Conservation (phyloP, 2,888 invertebrate species). For the Monochamus alternatus region DNA sequence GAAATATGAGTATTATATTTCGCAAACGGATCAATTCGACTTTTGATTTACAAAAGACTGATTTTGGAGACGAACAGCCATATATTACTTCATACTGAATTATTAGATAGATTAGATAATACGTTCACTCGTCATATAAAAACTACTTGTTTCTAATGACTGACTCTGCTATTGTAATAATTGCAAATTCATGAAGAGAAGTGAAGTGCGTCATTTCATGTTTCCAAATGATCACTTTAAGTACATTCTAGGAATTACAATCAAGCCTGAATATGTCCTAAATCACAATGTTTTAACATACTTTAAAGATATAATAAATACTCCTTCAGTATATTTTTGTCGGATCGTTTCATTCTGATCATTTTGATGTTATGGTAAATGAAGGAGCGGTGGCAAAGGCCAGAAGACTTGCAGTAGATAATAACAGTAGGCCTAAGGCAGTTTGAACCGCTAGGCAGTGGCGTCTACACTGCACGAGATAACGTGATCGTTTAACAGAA, state of each 20-base stretch:
- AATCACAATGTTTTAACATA: constrained; percentile 38
- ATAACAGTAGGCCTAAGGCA: constrained; percentile 43
- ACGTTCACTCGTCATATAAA: too few relatives aligned
- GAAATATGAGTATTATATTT: too few relatives aligned
- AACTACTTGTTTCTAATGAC: too few relatives aligned
- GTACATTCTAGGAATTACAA: neutral
- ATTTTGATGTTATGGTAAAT: constrained; percentile 50
- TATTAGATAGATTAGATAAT: too few relatives aligned
- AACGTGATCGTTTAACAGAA: neutral
- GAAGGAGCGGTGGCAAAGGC: constrained; percentile 50
- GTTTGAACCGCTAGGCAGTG: constrained; percentile 30
- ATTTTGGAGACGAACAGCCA: too few relatives aligned
- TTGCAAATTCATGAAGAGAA: too few relatives aligned
- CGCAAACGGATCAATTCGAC: too few relatives aligned
- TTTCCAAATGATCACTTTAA: neutral
- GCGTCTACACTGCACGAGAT: constrained; percentile 9
- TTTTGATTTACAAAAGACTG: too few relatives aligned
- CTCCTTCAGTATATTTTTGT: constrained; percentile 42
- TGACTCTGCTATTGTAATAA: too few relatives aligned
- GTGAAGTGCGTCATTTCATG: neutral
- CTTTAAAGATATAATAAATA: constrained; percentile 41
- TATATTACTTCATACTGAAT: too few relatives aligned
- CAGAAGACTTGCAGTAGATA: constrained; percentile 46
- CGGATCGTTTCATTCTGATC: constrained; percentile 44
- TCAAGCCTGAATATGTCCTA: neutral